Percentiles rank a stretch among this genome's conserved stretches.
These are phyloP conservation scores for Nomada goodeniana DNA, from an alignment of 2,888 invertebrate genomes.

Conservation along the genomic window DNA sequence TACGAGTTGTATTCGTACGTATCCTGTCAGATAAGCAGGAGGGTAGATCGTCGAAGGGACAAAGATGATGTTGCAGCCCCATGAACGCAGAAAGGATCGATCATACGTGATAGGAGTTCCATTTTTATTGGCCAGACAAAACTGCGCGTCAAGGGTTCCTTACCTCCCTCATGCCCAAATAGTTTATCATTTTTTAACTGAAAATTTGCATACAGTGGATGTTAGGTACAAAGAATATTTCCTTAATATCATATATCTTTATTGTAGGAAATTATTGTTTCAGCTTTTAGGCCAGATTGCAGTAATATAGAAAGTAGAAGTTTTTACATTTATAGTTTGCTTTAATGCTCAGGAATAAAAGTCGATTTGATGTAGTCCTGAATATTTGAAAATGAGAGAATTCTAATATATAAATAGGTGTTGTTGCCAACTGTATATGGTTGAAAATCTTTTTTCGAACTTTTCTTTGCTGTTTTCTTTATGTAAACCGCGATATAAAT, in stretches of 20 bases:
- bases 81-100: constrained; percentile 77
- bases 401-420: not conserved
- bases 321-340: too few species aligned
- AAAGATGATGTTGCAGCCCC: constrained; percentile 70
- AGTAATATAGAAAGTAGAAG: too few species aligned
- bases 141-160: constrained; percentile 68
- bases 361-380: not conserved
- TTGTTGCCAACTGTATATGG: not conserved
- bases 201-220: constrained; percentile 42
- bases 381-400: not conserved
- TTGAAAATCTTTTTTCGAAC: not conserved
- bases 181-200: constrained; percentile 39
- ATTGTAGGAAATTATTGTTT: too few species aligned
- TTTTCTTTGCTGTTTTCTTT: constrained; percentile 12
- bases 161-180: constrained; percentile 5
- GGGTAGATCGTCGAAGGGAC: constrained; percentile 58
- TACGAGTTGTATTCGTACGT: constrained; percentile 65
- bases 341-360: not conserved
- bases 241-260: too few species aligned
- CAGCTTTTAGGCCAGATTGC: too few species aligned
- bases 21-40: constrained; percentile 64
- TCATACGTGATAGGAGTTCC: constrained; percentile 82
- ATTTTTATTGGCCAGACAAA: constrained; percentile 80
- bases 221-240: too few species aligned
- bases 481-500: not conserved